Conservation (phyloP, 1,140 invertebrate genomes). For the Drosophila tsacasi region DNA sequence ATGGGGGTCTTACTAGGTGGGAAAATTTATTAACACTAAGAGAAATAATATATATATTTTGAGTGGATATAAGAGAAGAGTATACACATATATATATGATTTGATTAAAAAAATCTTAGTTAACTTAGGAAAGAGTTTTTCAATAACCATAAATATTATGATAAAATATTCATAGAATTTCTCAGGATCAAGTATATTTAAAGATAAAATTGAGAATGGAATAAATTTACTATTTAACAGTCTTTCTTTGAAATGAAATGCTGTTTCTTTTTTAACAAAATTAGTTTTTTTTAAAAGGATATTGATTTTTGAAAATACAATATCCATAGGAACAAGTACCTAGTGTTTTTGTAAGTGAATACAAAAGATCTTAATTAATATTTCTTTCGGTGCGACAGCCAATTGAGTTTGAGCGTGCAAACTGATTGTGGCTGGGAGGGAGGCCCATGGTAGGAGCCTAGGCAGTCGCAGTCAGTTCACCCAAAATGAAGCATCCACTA, state of each 20-base stretch:
- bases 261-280: background rate
- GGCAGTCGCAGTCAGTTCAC: conserved; percentile 20
- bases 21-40: background rate
- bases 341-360: background rate
- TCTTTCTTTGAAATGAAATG: background rate
- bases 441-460: conserved; percentile 32
- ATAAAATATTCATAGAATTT: background rate
- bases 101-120: too few species aligned
- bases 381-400: conserved; percentile 23
- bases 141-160: background rate
- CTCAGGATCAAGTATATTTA: background rate
- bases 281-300: background rate
- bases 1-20: background rate
- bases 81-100: too few species aligned
- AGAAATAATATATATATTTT: background rate
- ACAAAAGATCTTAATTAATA: background rate
- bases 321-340: background rate
- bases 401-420: conserved; percentile 57
- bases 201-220: background rate
- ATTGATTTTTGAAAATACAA: background rate
- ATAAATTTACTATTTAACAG: background rate
- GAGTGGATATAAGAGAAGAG: background rate
- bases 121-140: too few species aligned
- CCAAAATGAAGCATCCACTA: conserved; percentile 36
- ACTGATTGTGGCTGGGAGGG: conserved; percentile 18